A percentile compares a stretch with the other conserved stretches of the same genome.
Evolutionary conservation across 2,113 vertebrate genomes (phyloP).

Genomic region (Ceuthmochares aereus): DNA sequence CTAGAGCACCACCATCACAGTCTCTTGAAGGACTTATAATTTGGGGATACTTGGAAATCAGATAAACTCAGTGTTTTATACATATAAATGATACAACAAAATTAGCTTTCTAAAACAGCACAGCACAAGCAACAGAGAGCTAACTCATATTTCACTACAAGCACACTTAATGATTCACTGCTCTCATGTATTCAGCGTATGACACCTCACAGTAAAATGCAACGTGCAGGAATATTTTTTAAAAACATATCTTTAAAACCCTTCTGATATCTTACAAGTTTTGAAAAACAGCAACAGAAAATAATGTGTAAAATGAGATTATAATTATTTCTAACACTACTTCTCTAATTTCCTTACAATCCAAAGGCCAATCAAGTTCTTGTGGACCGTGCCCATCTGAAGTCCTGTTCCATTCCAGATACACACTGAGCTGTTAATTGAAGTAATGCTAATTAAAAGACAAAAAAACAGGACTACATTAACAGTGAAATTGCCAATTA

Average conservation of each 20-base stretch:
- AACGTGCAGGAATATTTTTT: neutral
- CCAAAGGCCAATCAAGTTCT: neutral
- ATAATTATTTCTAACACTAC: neutral
- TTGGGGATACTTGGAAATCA: neutral
- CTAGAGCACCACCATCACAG: neutral
- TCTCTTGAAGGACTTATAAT: neutral
- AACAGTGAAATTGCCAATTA: constrained; percentile 72
- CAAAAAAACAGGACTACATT: constrained; percentile 62
- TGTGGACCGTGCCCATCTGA: neutral
- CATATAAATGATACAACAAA: neutral
- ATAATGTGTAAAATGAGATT: neutral
- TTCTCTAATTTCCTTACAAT: neutral
- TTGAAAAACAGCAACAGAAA: neutral
- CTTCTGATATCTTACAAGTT: neutral
- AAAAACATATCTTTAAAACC: neutral
- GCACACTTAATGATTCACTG: neutral
- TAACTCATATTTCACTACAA: neutral
- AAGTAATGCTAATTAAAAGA: constrained; percentile 71
- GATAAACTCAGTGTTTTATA: neutral
- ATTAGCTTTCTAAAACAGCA: neutral
- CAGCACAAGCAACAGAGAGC: neutral
- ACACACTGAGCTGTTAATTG: constrained; percentile 67
- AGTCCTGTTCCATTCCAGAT: constrained; percentile 9
- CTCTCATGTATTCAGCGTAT: neutral
- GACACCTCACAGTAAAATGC: neutral